Evolutionary conservation across 1,140 invertebrate species (phyloP).

Genomic region (Philotrypesis tridentata): DNA sequence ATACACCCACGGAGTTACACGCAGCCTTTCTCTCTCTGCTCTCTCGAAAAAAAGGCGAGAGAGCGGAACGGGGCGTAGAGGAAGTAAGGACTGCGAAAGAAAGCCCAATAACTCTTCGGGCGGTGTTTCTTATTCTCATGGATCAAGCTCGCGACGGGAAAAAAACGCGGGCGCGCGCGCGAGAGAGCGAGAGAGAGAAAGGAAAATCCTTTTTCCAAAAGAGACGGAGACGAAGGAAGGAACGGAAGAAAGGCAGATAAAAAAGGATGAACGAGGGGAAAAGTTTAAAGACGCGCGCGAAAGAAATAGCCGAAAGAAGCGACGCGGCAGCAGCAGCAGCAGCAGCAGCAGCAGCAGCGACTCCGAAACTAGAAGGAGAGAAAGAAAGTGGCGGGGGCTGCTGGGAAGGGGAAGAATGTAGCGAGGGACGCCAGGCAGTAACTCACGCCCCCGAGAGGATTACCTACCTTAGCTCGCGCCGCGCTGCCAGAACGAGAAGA

Average conservation of each 20-base stretch:
- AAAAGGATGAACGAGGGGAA: slow-evolving; percentile 24
- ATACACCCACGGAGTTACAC: neutral
- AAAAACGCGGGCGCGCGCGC: too few species aligned
- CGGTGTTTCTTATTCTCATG: slow-evolving; percentile 42
- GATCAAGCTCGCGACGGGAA: slow-evolving; percentile 9
- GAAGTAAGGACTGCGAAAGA: slow-evolving; percentile 18
- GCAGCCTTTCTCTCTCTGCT: neutral
- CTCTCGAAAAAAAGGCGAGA: slow-evolving; percentile 10
- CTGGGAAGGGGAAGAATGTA: slow-evolving; percentile 54
- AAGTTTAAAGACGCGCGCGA: slow-evolving; percentile 46
- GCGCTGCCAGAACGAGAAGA: neutral
- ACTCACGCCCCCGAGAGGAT: slow-evolving; percentile 75
- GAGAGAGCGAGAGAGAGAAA: too few species aligned
- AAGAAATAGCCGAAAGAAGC: slow-evolving; percentile 41
- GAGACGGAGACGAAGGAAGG: neutral
- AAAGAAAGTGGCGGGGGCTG: slow-evolving; percentile 51
- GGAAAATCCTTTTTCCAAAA: slow-evolving; percentile 37
- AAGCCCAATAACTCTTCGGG: slow-evolving; percentile 7
- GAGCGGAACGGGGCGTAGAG: slow-evolving; percentile 19
- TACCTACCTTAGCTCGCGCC: slow-evolving; percentile 71
- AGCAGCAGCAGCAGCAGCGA: neutral
- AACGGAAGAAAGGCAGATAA: slow-evolving; percentile 35
- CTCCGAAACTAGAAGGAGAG: slow-evolving; percentile 30
- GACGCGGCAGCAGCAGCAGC: neutral
- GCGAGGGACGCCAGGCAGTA: slow-evolving; percentile 68